phyloP scores from a whole-genome alignment of 2,113 vertebrate genomes.

The Malaclemys terrapin region DNA sequence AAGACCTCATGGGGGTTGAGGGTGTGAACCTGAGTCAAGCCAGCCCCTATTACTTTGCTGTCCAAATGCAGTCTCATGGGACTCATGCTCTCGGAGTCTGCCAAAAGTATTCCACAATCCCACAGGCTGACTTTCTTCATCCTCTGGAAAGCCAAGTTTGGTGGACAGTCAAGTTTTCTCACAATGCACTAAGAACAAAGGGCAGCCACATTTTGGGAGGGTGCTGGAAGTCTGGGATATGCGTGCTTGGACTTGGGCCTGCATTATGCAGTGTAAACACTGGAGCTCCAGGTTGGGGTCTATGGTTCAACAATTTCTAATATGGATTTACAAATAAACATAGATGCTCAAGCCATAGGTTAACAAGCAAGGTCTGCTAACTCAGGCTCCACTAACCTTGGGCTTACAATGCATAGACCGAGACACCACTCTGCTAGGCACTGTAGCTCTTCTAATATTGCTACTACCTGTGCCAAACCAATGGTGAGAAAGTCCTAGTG shows the following conservation, averaged over 20 bases:
- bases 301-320: no score
- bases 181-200: neutral
- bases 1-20: neutral
- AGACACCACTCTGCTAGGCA: no score
- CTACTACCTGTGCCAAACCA: neutral
- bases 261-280: neutral
- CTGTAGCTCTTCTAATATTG: neutral
- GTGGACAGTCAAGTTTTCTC: neutral
- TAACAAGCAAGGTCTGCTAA: no score
- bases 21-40: neutral
- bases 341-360: no score
- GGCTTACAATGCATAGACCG: no score
- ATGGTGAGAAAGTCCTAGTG: neutral
- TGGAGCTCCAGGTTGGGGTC: neutral
- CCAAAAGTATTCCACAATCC: neutral
- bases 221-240: neutral
- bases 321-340: no score
- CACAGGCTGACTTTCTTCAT: no score
- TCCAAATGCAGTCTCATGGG: neutral
- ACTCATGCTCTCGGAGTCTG: neutral
- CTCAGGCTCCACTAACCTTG: no score
- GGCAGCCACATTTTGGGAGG: neutral
- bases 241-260: neutral
- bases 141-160: no score
- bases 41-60: neutral